phyloP scores from a whole-genome alignment of 1,140 invertebrate species.

The Goniozus legneri region DNA sequence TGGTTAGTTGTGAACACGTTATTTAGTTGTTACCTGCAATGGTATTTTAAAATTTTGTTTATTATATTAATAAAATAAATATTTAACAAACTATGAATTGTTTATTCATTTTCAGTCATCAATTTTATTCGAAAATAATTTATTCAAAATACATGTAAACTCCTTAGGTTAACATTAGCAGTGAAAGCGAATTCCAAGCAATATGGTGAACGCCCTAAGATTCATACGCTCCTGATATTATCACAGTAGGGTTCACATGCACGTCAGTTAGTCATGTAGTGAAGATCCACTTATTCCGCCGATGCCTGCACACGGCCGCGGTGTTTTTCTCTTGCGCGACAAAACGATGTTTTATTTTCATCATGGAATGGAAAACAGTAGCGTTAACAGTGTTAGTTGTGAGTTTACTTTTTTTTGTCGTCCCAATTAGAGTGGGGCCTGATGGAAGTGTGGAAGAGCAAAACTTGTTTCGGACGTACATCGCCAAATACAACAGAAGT shows the following conservation, averaged over 20 bases:
- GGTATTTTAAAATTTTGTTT: no score
- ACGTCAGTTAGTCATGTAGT: conserved; percentile 20
- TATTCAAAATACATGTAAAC: no score
- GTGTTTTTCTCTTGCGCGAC: no score
- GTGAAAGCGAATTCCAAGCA: no score
- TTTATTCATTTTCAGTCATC: no score
- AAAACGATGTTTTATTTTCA: conserved; percentile 22
- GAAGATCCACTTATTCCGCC: conserved; percentile 5
- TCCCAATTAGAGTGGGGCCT: conserved; percentile 49
- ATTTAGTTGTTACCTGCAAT: no score
- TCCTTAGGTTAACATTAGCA: no score
- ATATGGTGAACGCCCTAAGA: no score
- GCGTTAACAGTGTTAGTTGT: conserved; percentile 36
- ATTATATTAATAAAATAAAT: no score
- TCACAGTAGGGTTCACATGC: conserved; percentile 6
- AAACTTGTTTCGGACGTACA: conserved; percentile 61
- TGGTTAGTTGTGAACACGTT: no score
- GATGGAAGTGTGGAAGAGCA: conserved; percentile 33
- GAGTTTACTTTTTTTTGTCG: conserved; percentile 52
- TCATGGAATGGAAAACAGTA: conserved; percentile 51
- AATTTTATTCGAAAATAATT: no score
- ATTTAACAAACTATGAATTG: no score
- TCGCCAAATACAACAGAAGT: conserved; percentile 65
- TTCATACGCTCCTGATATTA: conserved; percentile 23
- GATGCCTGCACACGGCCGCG: not conserved